Percentiles rank a stretch among this genome's conserved stretches.
Conservation (phyloP, 2,888 invertebrate species). For the Bellardia bayeri region DNA sequence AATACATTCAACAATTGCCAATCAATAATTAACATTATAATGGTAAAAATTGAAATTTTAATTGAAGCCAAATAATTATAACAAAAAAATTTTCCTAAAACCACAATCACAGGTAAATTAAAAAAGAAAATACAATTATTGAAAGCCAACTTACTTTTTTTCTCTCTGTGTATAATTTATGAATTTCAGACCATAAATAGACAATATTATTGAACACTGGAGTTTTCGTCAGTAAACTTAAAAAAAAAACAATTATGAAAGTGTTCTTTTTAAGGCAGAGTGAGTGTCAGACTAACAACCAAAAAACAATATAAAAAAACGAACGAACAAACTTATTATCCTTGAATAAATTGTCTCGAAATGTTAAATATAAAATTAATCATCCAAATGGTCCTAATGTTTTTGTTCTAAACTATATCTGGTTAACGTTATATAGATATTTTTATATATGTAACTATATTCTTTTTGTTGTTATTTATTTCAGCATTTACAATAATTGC, state of each 20-base stretch:
- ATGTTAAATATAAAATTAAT: conserved; percentile 39
- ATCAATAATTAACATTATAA: too few species aligned
- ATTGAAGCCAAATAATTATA: not conserved
- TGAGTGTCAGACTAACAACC: conserved; percentile 14
- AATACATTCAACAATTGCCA: too few species aligned
- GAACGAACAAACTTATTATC: conserved; percentile 39
- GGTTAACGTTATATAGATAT: not conserved
- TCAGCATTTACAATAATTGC: conserved; percentile 57
- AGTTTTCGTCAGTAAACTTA: conserved; percentile 39
- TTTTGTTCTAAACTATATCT: conserved; percentile 16
- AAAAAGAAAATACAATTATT: not conserved
- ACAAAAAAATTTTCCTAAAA: too few species aligned
- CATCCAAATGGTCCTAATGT: conserved; percentile 46
- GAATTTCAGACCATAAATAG: conserved; percentile 63
- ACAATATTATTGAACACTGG: conserved; percentile 58
- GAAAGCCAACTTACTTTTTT: conserved; percentile 63
- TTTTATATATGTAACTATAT: conserved; percentile 7
- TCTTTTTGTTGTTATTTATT: conserved; percentile 4
- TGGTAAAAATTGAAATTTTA: too few species aligned
- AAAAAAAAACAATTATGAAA: conserved; percentile 28
- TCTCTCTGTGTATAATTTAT: conserved; percentile 37
- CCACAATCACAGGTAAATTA: too few species aligned
- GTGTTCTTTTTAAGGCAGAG: conserved; percentile 40
- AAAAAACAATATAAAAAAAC: conserved; percentile 23
- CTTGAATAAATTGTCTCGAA: conserved; percentile 53